A percentile compares a stretch with the other conserved stretches of the same genome.
These are phyloP conservation scores for Lypha dubia DNA, from an alignment of 2,888 invertebrate species.

Conservation along the genomic window DNA sequence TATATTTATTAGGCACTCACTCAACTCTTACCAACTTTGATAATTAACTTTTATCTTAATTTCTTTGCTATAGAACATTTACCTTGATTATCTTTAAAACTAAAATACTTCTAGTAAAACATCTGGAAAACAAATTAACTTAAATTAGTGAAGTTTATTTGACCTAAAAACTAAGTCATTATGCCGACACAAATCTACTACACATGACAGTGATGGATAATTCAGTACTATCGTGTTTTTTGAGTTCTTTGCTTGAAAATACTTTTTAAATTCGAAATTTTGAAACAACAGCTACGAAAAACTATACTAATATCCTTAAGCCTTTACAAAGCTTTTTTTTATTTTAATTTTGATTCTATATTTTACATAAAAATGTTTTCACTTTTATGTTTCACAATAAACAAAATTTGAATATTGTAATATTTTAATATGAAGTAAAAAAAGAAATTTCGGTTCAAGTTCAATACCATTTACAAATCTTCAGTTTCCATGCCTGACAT, in stretches of 20 bases:
- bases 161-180: conserved; percentile 32
- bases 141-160: conserved; percentile 30
- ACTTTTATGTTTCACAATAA: too few relatives aligned
- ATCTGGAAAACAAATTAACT: neutral
- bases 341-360: too few relatives aligned
- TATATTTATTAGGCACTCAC: neutral
- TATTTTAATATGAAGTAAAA: too few relatives aligned
- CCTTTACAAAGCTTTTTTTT: too few relatives aligned
- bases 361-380: too few relatives aligned
- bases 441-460: neutral
- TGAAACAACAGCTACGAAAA: too few relatives aligned
- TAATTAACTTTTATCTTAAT: neutral
- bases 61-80: conserved; percentile 24
- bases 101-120: conserved; percentile 12
- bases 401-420: too few relatives aligned
- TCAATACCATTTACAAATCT: neutral
- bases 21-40: neutral
- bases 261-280: too few relatives aligned
- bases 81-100: neutral
- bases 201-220: neutral
- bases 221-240: neutral
- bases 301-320: too few relatives aligned
- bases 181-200: neutral
- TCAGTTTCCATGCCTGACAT: neutral
- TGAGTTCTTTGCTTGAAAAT: too few relatives aligned